These are phyloP conservation scores for Aradophagus sp. DNA, from an alignment of 1,140 invertebrate species.

Conservation along the genomic window DNA sequence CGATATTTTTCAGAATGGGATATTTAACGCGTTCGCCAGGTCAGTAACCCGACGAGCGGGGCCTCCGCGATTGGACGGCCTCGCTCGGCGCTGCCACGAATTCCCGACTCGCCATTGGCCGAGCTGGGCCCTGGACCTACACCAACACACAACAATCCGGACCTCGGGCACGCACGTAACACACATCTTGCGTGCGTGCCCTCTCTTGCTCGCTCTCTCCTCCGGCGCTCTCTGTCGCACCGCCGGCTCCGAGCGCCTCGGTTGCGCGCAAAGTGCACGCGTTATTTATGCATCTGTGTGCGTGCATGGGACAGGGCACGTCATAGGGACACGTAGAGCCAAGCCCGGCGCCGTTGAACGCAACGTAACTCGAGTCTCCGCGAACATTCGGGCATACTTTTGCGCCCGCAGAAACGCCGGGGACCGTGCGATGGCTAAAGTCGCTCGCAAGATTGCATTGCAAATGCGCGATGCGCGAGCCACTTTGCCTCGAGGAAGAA, in stretches of 20 bases:
- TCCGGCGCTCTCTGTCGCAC: conserved; percentile 16
- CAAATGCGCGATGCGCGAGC: conserved; percentile 22
- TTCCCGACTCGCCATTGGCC: conserved; percentile 70
- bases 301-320: conserved; percentile 60
- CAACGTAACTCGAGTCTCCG: conserved; percentile 46
- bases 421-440: conserved; percentile 27
- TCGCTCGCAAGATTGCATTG: conserved; percentile 32
- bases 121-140: conserved; percentile 74
- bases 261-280: conserved; percentile 34
- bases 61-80: conserved; percentile 70
- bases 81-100: conserved; percentile 69
- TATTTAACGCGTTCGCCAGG: conserved; percentile 75
- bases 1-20: conserved; percentile 75
- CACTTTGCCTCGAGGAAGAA: too few species aligned
- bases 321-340: conserved; percentile 55
- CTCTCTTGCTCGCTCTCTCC: conserved; percentile 17
- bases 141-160: conserved; percentile 66
- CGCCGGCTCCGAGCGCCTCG: too few species aligned
- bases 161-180: conserved; percentile 58
- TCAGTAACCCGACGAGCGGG: conserved; percentile 70
- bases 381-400: conserved; percentile 44
- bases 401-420: conserved; percentile 7
- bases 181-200: conserved; percentile 45
- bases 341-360: conserved; percentile 45
- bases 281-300: conserved; percentile 51